A percentile compares a stretch with the other conserved stretches of the same genome.
Conservation (phyloP, 2,113 vertebrate species). For the Dicentrarchus labrax region DNA sequence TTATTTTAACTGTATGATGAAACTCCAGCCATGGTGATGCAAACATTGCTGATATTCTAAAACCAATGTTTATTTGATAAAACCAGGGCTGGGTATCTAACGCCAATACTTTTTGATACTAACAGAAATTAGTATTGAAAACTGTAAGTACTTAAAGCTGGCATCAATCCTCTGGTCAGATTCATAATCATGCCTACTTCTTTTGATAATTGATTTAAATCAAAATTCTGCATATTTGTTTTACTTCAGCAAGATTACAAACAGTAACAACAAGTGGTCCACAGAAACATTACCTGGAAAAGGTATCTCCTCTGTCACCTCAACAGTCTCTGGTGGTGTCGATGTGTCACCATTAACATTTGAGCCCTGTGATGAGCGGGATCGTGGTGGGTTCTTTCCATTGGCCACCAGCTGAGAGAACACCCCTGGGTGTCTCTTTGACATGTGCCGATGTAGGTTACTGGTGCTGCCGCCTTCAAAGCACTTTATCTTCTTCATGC, state of each 20-base stretch:
- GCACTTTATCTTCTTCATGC: slow-evolving; percentile 78
- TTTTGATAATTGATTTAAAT: no score
- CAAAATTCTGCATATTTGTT: no score
- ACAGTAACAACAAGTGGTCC: not conserved
- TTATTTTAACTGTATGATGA: no score
- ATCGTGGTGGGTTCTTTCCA: slow-evolving; percentile 6
- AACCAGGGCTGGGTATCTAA: no score
- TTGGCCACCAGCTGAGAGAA: slow-evolving; percentile 47
- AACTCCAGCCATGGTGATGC: no score
- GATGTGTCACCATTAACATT: not conserved
- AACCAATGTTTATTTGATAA: no score
- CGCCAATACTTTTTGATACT: no score
- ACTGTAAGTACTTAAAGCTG: no score
- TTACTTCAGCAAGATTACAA: not conserved
- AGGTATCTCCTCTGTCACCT: not conserved
- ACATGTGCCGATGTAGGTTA: slow-evolving; percentile 79
- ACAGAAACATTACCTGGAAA: slow-evolving; percentile 48
- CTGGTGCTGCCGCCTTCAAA: slow-evolving; percentile 71
- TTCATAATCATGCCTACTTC: no score
- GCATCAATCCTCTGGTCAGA: no score
- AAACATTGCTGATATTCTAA: no score
- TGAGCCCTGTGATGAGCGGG: not conserved
- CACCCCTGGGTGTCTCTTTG: slow-evolving; percentile 75
- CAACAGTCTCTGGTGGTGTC: not conserved
- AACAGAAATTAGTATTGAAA: no score